phyloP scores from a whole-genome alignment of 2,888 invertebrate species.

The Cosmia pyralina region DNA sequence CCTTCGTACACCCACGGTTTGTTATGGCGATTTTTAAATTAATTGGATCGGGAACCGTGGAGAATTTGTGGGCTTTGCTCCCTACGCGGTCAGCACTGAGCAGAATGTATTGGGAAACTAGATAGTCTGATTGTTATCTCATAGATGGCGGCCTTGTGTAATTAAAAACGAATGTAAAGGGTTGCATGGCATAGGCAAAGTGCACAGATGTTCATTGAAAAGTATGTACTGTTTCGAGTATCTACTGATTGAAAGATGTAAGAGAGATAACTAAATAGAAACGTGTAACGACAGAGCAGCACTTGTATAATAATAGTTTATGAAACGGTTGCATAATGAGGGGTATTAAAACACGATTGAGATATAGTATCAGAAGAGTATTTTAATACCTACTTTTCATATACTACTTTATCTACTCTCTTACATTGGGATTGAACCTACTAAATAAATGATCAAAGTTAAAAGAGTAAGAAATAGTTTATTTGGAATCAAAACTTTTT shows the following conservation, averaged over 20 bases:
- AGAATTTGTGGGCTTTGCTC: slow-evolving; percentile 80
- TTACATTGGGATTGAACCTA: too few relatives aligned
- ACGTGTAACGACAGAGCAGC: background rate
- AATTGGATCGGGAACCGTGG: slow-evolving; percentile 87
- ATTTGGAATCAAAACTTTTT: too few relatives aligned
- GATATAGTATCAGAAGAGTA: too few relatives aligned
- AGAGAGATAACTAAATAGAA: background rate
- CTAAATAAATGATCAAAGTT: too few relatives aligned
- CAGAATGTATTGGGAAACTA: slow-evolving; percentile 48
- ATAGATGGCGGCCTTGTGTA: slow-evolving; percentile 38
- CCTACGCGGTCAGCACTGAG: slow-evolving; percentile 78
- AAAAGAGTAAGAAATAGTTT: too few relatives aligned
- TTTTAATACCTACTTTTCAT: too few relatives aligned
- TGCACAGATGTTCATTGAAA: slow-evolving; percentile 39
- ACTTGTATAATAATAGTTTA: background rate
- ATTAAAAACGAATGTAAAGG: slow-evolving; percentile 43
- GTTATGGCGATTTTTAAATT: slow-evolving; percentile 89
- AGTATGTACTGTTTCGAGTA: slow-evolving; percentile 11
- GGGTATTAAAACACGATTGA: too few relatives aligned
- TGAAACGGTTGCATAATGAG: too few relatives aligned
- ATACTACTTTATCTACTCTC: too few relatives aligned
- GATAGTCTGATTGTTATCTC: slow-evolving; percentile 49
- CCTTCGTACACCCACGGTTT: slow-evolving; percentile 76
- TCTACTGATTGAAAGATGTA: slow-evolving; percentile 21
- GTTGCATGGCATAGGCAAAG: slow-evolving; percentile 5